Evolutionary conservation across 2,113 vertebrate species (phyloP).

Genomic region (Aphelocoma coerulescens): DNA sequence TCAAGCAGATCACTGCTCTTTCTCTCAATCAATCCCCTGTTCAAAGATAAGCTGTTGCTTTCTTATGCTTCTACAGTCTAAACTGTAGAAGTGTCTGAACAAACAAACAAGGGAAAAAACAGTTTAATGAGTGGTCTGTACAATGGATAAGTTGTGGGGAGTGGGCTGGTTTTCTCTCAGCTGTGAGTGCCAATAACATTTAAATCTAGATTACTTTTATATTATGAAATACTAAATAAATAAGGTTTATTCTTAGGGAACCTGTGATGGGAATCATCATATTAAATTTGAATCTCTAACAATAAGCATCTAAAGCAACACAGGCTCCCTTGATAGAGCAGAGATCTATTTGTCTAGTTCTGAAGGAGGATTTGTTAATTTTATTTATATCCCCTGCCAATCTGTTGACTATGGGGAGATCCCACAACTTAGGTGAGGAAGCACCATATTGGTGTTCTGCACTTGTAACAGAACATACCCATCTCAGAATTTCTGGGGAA

Average conservation of each 20-base stretch:
- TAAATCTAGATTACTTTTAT: neutral
- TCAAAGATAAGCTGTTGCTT: neutral
- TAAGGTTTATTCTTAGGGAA: neutral
- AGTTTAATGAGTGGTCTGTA: neutral
- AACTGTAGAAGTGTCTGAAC: neutral
- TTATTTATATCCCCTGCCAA: neutral
- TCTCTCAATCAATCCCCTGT: neutral
- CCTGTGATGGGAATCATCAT: neutral
- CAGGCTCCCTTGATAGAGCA: neutral
- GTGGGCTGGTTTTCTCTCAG: neutral
- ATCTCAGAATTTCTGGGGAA: neutral
- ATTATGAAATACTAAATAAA: neutral
- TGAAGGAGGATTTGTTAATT: neutral
- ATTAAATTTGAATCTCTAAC: neutral
- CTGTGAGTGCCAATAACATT: neutral
- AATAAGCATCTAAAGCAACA: neutral
- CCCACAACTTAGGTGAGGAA: neutral
- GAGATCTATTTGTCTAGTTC: neutral
- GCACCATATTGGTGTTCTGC: neutral
- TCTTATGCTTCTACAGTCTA: neutral
- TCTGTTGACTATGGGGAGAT: neutral
- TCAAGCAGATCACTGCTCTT: neutral
- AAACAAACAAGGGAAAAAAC: neutral
- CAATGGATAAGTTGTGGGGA: neutral
- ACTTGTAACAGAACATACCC: neutral